phyloP scores from a whole-genome alignment of 35 echinoderm and acorn worm genomes.

The Nesometra sesokonis region DNA sequence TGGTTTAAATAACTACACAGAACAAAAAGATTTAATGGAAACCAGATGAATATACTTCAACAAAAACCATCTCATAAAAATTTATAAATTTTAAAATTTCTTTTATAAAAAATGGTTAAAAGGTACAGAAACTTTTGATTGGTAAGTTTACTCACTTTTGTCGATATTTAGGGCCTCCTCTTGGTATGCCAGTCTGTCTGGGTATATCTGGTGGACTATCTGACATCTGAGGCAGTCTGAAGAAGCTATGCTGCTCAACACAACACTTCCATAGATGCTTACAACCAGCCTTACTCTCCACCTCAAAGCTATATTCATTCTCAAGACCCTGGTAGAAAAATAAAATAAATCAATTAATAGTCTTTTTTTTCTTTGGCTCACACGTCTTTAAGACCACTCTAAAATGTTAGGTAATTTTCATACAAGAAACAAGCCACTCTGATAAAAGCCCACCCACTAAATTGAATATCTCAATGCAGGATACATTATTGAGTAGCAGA shows the following conservation, averaged over 20 bases:
- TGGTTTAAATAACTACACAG: no score
- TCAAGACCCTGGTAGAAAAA: conserved; percentile 24
- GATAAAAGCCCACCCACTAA: no score
- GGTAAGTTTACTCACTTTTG: conserved; percentile 32
- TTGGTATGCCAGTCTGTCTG: not conserved
- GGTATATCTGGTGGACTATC: not conserved
- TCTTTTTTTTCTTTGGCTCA: no score
- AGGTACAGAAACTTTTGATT: not conserved
- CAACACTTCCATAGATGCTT: conserved; percentile 92
- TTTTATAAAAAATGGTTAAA: not conserved
- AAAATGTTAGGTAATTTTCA: no score
- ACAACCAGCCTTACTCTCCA: conserved; percentile 46
- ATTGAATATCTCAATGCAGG: no score
- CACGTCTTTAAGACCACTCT: no score
- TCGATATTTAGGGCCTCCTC: conserved; percentile 12
- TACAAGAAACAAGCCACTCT: no score
- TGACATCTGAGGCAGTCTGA: conserved; percentile 40
- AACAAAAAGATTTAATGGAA: no score
- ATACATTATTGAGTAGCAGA: no score
- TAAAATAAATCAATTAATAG: no score
- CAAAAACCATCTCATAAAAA: not conserved
- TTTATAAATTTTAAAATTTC: not conserved
- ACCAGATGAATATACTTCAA: no score
- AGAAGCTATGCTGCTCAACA: conserved; percentile 98
- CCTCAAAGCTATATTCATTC: conserved; percentile 63